Evolutionary conservation across 2,888 invertebrate genomes (phyloP), one percentile per base, ranked within the genome.

Genomic region (Eupsilia transversa): DNA sequence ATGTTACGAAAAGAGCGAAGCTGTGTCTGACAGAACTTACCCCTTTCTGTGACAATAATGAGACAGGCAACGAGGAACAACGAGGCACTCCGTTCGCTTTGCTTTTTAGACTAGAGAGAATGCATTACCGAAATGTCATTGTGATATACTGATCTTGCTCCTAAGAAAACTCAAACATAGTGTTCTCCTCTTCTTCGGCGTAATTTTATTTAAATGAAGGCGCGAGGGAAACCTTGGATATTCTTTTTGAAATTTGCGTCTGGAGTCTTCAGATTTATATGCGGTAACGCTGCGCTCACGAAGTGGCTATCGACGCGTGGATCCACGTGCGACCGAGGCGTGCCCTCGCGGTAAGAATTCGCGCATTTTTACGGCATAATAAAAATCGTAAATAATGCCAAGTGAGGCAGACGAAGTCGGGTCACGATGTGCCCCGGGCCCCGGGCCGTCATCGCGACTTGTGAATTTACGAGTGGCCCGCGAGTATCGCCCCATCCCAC

Each of bases 341-440:
- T 93, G 93, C 91, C 91, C 90, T 89, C 89, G 81, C 88, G 84
- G 91, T 93, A 94, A 94, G 92, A 92, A 94, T 94, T 95, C 93
- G 94, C 95, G 93, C 93, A 93, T 95, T 96, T 96, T 96, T 95
- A 94, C 93, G 91, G 92, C 91, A 92, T 93, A 94, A 94, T 94
- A 96, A 95, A 96, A 95, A 95, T 94, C 93, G 93, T 94, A 94
- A 94, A 95, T 95, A 95, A 94, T 92, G 90, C 92, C 92, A 91
- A 93, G 92, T 93, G 92, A 92, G 90, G 91, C 94, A 92, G 91
- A 91, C 91, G 89, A 88, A 91, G 94, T 89, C 93, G 88, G 94
- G 95, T 96, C 96, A 96, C 96, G 96, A 95, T 87, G 90, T 88
- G 96, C 96, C 94, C 86, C 91, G 86, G 94, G 96, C 93, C 82